Conservation (phyloP, 1,140 invertebrate genomes). For the Macrobrachium rosenbergii region DNA sequence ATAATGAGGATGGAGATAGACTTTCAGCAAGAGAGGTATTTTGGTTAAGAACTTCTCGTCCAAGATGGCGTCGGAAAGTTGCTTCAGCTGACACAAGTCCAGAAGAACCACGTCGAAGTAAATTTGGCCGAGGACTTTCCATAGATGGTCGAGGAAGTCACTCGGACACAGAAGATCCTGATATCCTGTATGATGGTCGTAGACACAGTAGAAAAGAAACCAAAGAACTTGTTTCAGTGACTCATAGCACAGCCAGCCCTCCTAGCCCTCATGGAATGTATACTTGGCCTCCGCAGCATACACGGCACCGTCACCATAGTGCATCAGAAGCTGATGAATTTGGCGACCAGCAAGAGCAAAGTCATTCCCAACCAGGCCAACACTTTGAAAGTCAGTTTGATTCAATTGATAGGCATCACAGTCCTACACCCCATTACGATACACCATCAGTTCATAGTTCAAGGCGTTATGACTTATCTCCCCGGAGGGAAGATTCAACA, state of each 20-base stretch:
- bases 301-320: conserved; percentile 61
- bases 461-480: conserved; percentile 17
- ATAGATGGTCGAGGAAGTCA: conserved; percentile 57
- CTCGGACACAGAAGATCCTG: conserved; percentile 64
- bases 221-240: not conserved
- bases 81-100: conserved; percentile 66
- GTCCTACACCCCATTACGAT: conserved; percentile 8
- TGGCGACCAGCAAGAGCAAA: conserved; percentile 17
- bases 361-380: not conserved
- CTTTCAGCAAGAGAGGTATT: conserved; percentile 59
- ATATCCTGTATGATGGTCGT: conserved; percentile 44
- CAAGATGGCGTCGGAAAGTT: conserved; percentile 64
- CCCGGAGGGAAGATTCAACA: conserved; percentile 14
- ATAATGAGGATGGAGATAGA: conserved; percentile 24
- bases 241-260: conserved; percentile 51
- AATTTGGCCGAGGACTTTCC: conserved; percentile 61
- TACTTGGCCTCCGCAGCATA: conserved; percentile 66
- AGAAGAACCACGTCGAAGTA: conserved; percentile 57
- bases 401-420: conserved; percentile 26
- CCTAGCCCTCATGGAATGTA: conserved; percentile 66
- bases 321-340: conserved; percentile 49
- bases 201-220: conserved; percentile 24
- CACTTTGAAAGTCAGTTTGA: conserved; percentile 36
- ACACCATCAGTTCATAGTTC: conserved; percentile 3
- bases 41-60: conserved; percentile 61